These are phyloP conservation scores for Geophilus truncorum DNA, from an alignment of 2,888 invertebrate genomes.

Conservation along the genomic window DNA sequence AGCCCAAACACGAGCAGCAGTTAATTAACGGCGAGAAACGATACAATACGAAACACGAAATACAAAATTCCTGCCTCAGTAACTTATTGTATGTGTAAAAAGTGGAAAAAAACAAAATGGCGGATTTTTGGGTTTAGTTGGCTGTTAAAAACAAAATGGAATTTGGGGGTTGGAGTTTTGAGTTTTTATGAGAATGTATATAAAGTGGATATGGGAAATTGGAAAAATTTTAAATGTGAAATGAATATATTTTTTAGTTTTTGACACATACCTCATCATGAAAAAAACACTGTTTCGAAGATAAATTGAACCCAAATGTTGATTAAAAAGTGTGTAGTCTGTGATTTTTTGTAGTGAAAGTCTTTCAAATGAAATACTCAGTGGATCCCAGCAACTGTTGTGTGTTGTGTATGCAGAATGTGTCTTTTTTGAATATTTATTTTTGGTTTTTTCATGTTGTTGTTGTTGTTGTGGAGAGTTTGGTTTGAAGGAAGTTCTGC, in stretches of 20 bases:
- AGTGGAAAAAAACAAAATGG: too few species aligned
- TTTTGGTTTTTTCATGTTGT: too few species aligned
- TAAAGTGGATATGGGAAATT: not conserved
- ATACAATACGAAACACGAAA: not conserved
- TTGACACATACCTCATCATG: not conserved
- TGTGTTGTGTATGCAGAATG: not conserved
- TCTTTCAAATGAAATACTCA: not conserved
- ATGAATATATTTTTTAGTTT: not conserved
- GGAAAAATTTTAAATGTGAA: not conserved
- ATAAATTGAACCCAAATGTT: not conserved
- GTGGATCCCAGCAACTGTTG: not conserved
- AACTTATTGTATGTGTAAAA: not conserved
- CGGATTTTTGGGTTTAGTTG: too few species aligned
- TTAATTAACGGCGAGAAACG: not conserved
- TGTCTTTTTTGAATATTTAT: too few species aligned
- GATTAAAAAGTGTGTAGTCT: not conserved
- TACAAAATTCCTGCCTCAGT: not conserved
- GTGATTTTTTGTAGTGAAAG: not conserved
- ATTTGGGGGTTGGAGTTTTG: not conserved
- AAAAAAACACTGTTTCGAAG: not conserved
- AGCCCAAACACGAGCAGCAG: conserved; percentile 34
- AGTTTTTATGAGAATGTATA: not conserved
- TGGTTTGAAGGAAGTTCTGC: too few species aligned
- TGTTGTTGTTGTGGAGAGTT: too few species aligned
- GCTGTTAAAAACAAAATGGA: too few species aligned